A percentile compares a stretch with the other conserved stretches of the same genome.
These are phyloP conservation scores for Amphipoea lucens DNA, from an alignment of 2,888 invertebrate genomes.

Conservation along the genomic window DNA sequence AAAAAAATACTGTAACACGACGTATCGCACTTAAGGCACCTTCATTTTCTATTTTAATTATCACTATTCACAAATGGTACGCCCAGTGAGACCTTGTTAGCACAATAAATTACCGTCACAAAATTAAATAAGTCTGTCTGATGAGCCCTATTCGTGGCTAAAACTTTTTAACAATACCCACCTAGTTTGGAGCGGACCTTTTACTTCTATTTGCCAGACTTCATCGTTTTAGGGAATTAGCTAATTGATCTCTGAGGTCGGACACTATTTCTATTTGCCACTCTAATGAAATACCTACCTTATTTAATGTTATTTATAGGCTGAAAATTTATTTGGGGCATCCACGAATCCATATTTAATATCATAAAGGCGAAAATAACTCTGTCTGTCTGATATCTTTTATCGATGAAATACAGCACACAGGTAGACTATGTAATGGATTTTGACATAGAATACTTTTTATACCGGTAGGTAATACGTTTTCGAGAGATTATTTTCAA, in stretches of 20 bases:
- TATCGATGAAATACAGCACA: background rate
- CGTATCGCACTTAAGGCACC: background rate
- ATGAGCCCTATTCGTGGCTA: conserved; percentile 1
- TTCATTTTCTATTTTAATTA: background rate
- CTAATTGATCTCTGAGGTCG: conserved; percentile 35
- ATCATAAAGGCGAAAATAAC: background rate
- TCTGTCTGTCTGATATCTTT: background rate
- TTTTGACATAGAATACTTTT: too few species aligned
- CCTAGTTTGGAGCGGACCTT: background rate
- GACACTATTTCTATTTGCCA: conserved; percentile 4
- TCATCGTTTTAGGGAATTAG: conserved; percentile 43
- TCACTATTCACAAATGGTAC: background rate
- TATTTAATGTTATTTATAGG: conserved; percentile 9
- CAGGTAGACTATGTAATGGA: background rate
- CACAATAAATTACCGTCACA: background rate
- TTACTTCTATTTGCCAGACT: conserved; percentile 36
- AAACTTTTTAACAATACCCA: conserved; percentile 17
- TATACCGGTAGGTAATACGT: too few species aligned
- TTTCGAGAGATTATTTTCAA: background rate
- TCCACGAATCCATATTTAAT: background rate
- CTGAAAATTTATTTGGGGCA: background rate
- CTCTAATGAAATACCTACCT: conserved; percentile 6
- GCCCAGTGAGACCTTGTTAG: background rate
- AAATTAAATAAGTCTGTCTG: background rate
- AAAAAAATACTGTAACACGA: background rate